Evolutionary conservation across 2,797 vertebrate genomes (phyloP), one percentile per base, ranked within the genome.

Genomic region (Sandelia bainsii): DNA sequence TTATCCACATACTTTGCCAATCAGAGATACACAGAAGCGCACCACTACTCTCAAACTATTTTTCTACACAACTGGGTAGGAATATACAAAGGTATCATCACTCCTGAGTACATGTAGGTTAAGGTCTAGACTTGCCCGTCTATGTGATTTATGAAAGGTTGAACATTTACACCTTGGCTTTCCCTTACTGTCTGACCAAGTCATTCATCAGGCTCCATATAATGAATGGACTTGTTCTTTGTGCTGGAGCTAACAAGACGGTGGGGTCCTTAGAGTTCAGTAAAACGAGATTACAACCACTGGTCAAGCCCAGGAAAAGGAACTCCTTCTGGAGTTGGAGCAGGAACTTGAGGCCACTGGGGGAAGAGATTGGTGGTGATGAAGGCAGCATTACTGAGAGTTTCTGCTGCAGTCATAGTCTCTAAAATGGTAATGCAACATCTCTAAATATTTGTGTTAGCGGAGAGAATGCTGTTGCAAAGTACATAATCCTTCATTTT

Each of bases 151-250:
- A 95, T 95, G 93, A 91, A 91, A 93, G 93, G 93, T 94, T 94
- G 93, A 94, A 93, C 93, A 93, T 94, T 95, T 94, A 94, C 93
- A 95, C 94, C 94, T 94, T 87, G 91, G 93, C 94, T 94, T 95
- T 94, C 93, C 92, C 92, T 93, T 94, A 94, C 92, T 93, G 92
- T 93, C 93, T 92, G 93, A 93, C 92, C 93, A 85, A 92, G 92
- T 93, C 93, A 94, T 95, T 95, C 94, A 95, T 95, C 94, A 95
- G 91, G 76, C 87, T 91, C 92, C 84, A 91, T 88, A 91, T 95
- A 95, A 94, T 94, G 94, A 94, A 95, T 95, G 92, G 93, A 95
- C 93, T 94, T 93, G 93, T 92, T 94, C 91, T 91, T 84, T 91
- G 90, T 79, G 72, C 89, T 84, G 89, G 87, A 90, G 92, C 93